A percentile compares a stretch with the other conserved stretches of the same genome.
Evolutionary conservation across 2,888 invertebrate species (phyloP).

Genomic region (Eupeodes latifasciatus): DNA sequence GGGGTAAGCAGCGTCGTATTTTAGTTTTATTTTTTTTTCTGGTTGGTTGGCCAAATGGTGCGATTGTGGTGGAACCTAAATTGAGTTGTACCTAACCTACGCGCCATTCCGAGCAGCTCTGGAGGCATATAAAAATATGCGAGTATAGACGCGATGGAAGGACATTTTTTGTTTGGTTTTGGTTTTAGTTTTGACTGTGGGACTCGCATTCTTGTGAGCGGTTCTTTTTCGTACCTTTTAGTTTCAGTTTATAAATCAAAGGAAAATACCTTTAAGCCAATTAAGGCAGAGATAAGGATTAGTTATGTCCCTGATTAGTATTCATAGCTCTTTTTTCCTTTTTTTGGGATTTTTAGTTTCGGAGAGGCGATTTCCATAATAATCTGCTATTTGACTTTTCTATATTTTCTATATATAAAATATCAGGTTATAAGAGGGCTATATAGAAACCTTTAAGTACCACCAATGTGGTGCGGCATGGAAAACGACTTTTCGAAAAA

Average conservation of each 20-base stretch:
- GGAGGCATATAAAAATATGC: background rate
- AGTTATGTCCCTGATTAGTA: slow-evolving; percentile 77
- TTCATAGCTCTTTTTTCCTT: slow-evolving; percentile 65
- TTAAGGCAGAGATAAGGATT: slow-evolving; percentile 80
- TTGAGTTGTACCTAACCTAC: slow-evolving; percentile 62
- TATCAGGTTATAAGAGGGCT: background rate
- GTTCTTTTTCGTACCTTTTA: slow-evolving; percentile 60
- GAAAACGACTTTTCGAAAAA: slow-evolving; percentile 48
- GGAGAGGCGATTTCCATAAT: slow-evolving; percentile 65
- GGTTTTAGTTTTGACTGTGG: background rate
- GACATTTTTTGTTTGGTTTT: background rate
- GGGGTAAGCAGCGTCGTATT: slow-evolving; percentile 48
- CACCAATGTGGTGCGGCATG: slow-evolving; percentile 60
- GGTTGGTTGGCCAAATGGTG: slow-evolving; percentile 15
- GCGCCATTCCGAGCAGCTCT: background rate
- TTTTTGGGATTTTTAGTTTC: background rate
- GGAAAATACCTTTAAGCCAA: slow-evolving; percentile 77
- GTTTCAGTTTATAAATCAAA: slow-evolving; percentile 76
- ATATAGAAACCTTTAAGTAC: background rate
- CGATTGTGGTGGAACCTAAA: slow-evolving; percentile 54
- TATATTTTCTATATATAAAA: background rate
- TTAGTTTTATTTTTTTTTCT: slow-evolving; percentile 22
- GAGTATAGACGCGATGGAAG: background rate
- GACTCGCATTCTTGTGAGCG: slow-evolving; percentile 60
- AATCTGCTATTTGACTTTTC: slow-evolving; percentile 54